Evolutionary conservation across 2,888 invertebrate genomes (phyloP), one percentile per base, ranked within the genome.

Genomic region (Platycheirus albimanus): DNA sequence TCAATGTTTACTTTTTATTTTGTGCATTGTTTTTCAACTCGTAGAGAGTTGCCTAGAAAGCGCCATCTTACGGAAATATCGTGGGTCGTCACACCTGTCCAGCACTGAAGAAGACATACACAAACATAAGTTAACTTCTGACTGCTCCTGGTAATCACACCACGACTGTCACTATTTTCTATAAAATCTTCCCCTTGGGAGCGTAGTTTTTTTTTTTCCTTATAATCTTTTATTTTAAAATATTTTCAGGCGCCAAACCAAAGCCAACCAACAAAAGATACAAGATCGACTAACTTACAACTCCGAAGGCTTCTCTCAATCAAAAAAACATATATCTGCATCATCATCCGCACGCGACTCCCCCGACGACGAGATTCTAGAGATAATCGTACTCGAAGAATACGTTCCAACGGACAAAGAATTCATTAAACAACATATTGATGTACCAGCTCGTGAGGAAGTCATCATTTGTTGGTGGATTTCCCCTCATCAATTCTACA

Each of bases 381-480:
- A 85, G 38, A 33, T 69, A 7, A 66, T 75, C 13, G 20, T 66
- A 2, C 71, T 70, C 0, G 89, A 88, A 52, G 88, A 92, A 72
- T 94, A 93, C 47, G 89, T 92, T 7, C 85, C 92, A 0, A 78
- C 92, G 0, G 91, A 92, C 8, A 91, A 91, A 0, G 89, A 91
- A 0, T 94, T 93, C 90, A 67, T 85, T 0, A 91, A 92, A 3
- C 91, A 91, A 0, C 86, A 90, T 0, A 89, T 94, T 2, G 91
- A 92, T 17, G 88, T 91, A 0, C 93, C 93, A 13, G 90, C 91
- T 0, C 92, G 92, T 63, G 93, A 93, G 64, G 92, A 93, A 71
- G 92, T 95, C 0, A 91, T 92, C 1, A 92, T 96, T 41, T 94
- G 94, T 1, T 96, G 96, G 96, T 95, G 95, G 87, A 93, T 94